Conservation (phyloP, 1,140 invertebrate species). For the Cyclargus thomasi region DNA sequence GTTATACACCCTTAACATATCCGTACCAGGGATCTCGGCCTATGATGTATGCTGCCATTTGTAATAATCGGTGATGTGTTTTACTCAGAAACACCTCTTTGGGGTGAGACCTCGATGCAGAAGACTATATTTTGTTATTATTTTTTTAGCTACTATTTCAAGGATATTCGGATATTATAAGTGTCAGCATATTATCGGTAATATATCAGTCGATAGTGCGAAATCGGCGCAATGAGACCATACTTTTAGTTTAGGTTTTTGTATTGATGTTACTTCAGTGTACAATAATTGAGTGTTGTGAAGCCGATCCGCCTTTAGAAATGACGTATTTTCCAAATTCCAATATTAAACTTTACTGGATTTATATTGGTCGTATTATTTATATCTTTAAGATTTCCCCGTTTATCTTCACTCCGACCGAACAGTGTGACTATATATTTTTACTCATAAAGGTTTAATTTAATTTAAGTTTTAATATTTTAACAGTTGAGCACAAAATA, state of each 20-base stretch:
- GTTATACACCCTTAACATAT: slow-evolving; percentile 30
- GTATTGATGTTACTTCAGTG: not conserved
- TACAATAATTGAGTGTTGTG: slow-evolving; percentile 10
- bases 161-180: not conserved
- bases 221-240: not conserved
- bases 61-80: slow-evolving; percentile 6
- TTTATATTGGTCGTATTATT: slow-evolving; percentile 6
- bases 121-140: slow-evolving; percentile 21
- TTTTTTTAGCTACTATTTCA: slow-evolving; percentile 6
- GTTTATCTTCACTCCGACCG: not conserved
- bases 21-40: not conserved
- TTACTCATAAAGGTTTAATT: no score
- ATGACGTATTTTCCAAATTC: slow-evolving; percentile 11
- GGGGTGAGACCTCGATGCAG: not conserved
- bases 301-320: slow-evolving; percentile 13
- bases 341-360: slow-evolving; percentile 13
- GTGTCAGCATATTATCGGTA: not conserved
- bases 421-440: no score
- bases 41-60: not conserved
- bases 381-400: not conserved
- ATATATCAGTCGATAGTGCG: not conserved
- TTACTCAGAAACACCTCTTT: not conserved
- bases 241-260: not conserved
- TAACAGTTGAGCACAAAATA: no score
- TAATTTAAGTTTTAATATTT: no score